A percentile compares a stretch with the other conserved stretches of the same genome.
These are phyloP conservation scores for Apis cerana DNA, from an alignment of 1,140 invertebrate species.

Conservation along the genomic window DNA sequence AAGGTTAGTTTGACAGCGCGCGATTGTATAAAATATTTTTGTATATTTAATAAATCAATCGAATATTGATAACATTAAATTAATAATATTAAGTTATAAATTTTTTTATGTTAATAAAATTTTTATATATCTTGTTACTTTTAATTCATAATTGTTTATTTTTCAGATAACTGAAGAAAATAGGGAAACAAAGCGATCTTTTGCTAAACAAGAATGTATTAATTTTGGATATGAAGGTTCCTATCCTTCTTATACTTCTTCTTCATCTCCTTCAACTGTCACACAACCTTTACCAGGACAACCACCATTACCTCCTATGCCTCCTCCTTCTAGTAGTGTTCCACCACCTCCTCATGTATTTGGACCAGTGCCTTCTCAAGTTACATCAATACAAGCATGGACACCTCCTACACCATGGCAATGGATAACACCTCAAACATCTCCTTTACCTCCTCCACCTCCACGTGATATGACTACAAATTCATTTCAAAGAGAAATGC, in stretches of 20 bases:
- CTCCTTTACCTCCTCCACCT: conserved; percentile 68
- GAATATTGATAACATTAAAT: neutral
- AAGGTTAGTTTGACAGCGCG: conserved; percentile 50
- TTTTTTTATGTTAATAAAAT: neutral
- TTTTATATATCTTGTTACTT: neutral
- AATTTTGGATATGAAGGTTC: conserved; percentile 70
- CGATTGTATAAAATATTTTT: conserved; percentile 13
- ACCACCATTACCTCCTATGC: conserved; percentile 79
- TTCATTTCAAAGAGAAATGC: conserved; percentile 72
- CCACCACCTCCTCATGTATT: conserved; percentile 78
- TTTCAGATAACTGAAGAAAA: conserved; percentile 69
- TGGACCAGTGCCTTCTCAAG: conserved; percentile 72
- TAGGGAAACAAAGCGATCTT: conserved; percentile 67
- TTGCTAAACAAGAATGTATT: conserved; percentile 68
- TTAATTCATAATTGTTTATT: conserved; percentile 52
- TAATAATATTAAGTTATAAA: neutral
- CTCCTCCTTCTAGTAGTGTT: conserved; percentile 72
- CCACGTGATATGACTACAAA: conserved; percentile 63
- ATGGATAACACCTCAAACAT: conserved; percentile 76
- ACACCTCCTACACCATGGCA: conserved; percentile 74
- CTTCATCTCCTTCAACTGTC: conserved; percentile 63
- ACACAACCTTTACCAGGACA: conserved; percentile 78
- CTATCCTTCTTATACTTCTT: conserved; percentile 65
- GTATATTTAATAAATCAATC: neutral
- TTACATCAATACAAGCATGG: conserved; percentile 76